Percentiles rank a stretch among this genome's conserved stretches.
phyloP scores from a whole-genome alignment of 2,113 vertebrate species.

The Synchiropus splendidus region DNA sequence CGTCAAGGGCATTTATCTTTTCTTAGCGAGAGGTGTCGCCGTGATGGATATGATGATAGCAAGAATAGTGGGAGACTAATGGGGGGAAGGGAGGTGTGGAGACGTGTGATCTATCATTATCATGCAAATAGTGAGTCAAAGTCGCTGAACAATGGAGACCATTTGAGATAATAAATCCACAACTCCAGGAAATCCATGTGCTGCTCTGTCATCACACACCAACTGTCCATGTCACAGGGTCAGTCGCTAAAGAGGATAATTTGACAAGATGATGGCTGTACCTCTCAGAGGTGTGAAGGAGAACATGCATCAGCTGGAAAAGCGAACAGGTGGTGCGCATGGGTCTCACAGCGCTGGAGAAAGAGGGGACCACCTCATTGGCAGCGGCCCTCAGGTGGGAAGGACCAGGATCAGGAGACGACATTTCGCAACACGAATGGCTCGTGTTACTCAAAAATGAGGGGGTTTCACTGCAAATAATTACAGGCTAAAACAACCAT shows the following conservation, averaged over 20 bases:
- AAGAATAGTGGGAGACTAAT: slow-evolving; percentile 13
- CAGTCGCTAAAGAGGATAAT: slow-evolving; percentile 2
- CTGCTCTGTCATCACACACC: background rate
- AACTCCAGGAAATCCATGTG: too few relatives aligned
- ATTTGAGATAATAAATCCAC: too few relatives aligned
- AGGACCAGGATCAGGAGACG: slow-evolving; percentile 1
- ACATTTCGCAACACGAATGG: slow-evolving; percentile 5
- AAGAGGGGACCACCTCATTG: too few relatives aligned
- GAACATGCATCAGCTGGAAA: too few relatives aligned
- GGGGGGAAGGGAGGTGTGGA: slow-evolving; percentile 3
- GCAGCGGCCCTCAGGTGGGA: background rate
- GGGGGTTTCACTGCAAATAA: slow-evolving; percentile 25
- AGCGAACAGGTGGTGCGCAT: too few relatives aligned
- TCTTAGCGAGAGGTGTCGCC: slow-evolving; percentile 11
- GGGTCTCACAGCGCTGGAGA: too few relatives aligned
- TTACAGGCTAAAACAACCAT: slow-evolving; percentile 39
- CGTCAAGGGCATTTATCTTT: slow-evolving; percentile 40
- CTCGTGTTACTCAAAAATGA: slow-evolving; percentile 12
- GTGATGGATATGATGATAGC: slow-evolving; percentile 24
- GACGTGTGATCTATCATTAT: slow-evolving; percentile 13
- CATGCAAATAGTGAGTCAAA: slow-evolving; percentile 27
- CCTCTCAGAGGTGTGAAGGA: slow-evolving; percentile 11
- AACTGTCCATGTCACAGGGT: slow-evolving; percentile 3
- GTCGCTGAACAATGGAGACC: too few relatives aligned
- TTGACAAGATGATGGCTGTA: slow-evolving; percentile 12